Conservation (phyloP, 2,113 vertebrate genomes). For the Phalacrocorax carbo region DNA sequence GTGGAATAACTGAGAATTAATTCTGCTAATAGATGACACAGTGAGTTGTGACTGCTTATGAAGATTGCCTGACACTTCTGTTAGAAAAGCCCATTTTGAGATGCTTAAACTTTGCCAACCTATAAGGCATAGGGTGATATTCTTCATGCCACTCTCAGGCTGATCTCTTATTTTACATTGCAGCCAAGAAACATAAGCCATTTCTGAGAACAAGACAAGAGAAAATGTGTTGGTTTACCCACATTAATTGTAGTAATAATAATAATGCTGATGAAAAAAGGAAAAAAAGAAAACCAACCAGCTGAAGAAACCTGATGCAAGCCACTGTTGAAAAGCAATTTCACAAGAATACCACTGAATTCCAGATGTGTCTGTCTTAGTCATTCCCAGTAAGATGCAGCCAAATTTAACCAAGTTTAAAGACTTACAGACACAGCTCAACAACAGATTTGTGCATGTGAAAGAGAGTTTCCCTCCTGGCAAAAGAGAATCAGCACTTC, state of each 20-base stretch:
- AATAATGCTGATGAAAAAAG: neutral
- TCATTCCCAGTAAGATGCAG: neutral
- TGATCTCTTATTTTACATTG: neutral
- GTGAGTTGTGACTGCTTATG: neutral
- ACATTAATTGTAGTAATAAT: neutral
- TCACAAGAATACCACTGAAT: neutral
- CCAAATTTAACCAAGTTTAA: neutral
- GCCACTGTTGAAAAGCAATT: neutral
- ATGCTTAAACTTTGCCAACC: neutral
- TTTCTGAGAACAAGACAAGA: neutral
- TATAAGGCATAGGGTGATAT: neutral
- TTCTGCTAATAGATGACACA: neutral
- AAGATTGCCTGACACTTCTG: neutral
- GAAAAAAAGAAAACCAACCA: neutral
- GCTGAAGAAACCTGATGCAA: neutral
- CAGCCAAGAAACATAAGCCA: neutral
- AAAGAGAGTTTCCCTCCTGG: neutral
- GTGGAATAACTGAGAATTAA: neutral
- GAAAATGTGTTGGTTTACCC: neutral
- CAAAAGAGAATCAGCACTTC: neutral
- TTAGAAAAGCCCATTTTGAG: neutral
- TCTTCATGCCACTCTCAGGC: neutral
- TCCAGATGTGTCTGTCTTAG: neutral
- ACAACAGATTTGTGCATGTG: neutral
- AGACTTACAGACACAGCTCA: neutral